Conservation (phyloP, 2,797 vertebrate species). For the Myripristis murdjan region DNA sequence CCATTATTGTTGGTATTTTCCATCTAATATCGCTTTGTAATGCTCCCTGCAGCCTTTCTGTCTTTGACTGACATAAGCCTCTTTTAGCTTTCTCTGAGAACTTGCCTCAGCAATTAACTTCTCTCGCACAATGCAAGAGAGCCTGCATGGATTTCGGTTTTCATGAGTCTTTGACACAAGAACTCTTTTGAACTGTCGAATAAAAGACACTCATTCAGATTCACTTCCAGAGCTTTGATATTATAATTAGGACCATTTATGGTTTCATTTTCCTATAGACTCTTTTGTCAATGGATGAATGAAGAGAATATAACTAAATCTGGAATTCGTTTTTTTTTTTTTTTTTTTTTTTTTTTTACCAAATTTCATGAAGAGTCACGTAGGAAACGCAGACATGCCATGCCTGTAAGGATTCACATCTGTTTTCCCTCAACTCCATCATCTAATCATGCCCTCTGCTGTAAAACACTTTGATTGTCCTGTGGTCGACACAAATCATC, state of each 20-base stretch:
- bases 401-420: background rate
- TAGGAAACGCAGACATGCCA: background rate
- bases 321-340: background rate
- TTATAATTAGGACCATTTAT: background rate
- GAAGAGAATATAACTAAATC: background rate
- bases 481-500: slow-evolving; percentile 3
- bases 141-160: background rate
- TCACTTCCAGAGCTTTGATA: background rate
- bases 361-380: background rate
- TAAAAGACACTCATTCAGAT: background rate
- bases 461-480: background rate
- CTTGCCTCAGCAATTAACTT: slow-evolving; percentile 4
- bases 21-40: background rate
- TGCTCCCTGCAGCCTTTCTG: background rate
- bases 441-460: background rate
- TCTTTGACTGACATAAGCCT: slow-evolving; percentile 25
- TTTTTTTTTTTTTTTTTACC: too few relatives aligned
- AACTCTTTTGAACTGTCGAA: background rate
- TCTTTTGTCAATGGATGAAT: background rate
- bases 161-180: background rate
- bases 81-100: background rate
- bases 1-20: background rate
- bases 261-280: background rate
- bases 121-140: background rate
- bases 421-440: background rate